A percentile compares a stretch with the other conserved stretches of the same genome.
Conservation (phyloP, 1,140 invertebrate species). For the Asbolus verrucosus region DNA sequence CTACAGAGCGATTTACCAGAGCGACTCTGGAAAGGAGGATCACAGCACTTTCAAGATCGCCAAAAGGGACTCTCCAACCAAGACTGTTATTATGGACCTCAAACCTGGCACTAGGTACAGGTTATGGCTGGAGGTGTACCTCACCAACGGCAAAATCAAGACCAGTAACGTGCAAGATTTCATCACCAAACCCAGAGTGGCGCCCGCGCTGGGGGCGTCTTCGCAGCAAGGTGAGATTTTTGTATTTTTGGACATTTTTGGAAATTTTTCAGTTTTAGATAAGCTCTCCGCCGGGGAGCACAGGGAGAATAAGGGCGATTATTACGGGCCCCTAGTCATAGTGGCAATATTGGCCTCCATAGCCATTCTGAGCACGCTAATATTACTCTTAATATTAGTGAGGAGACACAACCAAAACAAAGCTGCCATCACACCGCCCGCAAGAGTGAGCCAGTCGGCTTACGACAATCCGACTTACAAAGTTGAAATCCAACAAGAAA, state of each 20-base stretch:
- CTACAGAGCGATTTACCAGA: conserved; percentile 86
- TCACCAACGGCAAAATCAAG: conserved; percentile 89
- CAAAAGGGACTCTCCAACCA: conserved; percentile 80
- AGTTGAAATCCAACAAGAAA: conserved; percentile 91
- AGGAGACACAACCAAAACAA: conserved; percentile 77
- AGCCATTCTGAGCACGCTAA: conserved; percentile 82
- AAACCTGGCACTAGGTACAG: conserved; percentile 86
- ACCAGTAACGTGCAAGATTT: conserved; percentile 90
- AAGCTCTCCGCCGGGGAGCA: conserved; percentile 72
- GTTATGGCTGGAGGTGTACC: conserved; percentile 87
- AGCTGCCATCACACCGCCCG: conserved; percentile 75
- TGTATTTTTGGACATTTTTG: no score
- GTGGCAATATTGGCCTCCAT: conserved; percentile 88
- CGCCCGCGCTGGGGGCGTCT: conserved; percentile 69
- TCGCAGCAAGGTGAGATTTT: no score
- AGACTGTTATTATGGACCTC: conserved; percentile 76
- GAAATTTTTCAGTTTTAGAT: no score
- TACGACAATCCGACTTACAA: conserved; percentile 96
- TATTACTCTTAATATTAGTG: conserved; percentile 83
- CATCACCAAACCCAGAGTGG: conserved; percentile 80
- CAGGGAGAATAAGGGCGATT: conserved; percentile 76
- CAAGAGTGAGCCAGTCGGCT: conserved; percentile 80
- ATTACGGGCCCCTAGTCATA: conserved; percentile 87
- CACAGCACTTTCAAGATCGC: conserved; percentile 87
- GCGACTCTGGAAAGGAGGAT: conserved; percentile 79